phyloP scores from a whole-genome alignment of 2,888 invertebrate species.

The Ashinkailepas kermadecensis region DNA sequence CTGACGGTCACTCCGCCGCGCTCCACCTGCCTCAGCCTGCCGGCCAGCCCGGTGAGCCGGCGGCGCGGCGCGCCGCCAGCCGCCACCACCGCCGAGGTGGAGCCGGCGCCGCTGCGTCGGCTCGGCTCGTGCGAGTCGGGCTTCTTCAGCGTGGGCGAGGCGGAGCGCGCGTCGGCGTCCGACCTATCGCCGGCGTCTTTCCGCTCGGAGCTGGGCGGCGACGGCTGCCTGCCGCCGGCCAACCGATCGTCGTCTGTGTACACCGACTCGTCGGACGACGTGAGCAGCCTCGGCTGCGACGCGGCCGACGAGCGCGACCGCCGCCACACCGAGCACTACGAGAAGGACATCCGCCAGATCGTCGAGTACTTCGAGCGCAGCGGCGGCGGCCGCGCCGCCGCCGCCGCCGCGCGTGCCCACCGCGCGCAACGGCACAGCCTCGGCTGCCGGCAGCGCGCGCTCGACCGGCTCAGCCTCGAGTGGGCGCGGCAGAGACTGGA shows the following conservation, averaged over 20 bases:
- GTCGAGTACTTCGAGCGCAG: conserved; percentile 83
- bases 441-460: conserved; percentile 25
- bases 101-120: conserved; percentile 49
- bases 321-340: conserved; percentile 26
- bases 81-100: background rate
- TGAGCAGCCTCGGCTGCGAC: conserved; percentile 63
- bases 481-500: conserved; percentile 24
- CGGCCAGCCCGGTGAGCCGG: conserved; percentile 26
- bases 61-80: background rate
- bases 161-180: conserved; percentile 54
- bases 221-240: conserved; percentile 46
- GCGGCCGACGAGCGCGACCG: conserved; percentile 56
- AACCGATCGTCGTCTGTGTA: conserved; percentile 71
- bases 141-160: conserved; percentile 72
- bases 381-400: conserved; percentile 48
- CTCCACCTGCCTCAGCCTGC: conserved; percentile 30
- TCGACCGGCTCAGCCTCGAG: conserved; percentile 27
- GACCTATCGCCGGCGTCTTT: conserved; percentile 41
- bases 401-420: conserved; percentile 26
- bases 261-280: conserved; percentile 79
- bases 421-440: conserved; percentile 24
- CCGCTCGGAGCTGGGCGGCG: conserved; percentile 38
- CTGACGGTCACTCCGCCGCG: background rate
- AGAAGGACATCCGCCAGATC: conserved; percentile 52
- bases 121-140: conserved; percentile 83